Evolutionary conservation across 2,113 vertebrate genomes (phyloP).

Genomic region (Balaeniceps rex): DNA sequence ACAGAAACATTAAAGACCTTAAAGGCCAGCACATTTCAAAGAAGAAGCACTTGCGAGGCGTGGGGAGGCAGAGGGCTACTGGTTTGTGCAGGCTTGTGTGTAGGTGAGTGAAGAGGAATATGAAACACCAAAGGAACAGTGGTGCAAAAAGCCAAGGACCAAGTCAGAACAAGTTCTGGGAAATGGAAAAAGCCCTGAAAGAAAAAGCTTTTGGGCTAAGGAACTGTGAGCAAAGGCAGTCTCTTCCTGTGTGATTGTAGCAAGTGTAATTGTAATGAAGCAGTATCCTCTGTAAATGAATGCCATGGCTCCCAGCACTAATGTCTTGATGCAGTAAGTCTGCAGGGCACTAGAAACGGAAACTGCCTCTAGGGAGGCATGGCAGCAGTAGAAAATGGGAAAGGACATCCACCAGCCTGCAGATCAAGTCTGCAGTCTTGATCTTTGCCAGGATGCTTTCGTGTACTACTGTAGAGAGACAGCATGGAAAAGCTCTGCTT

Average conservation of each 20-base stretch:
- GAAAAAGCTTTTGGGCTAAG: background rate
- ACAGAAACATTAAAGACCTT: background rate
- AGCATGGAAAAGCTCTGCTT: background rate
- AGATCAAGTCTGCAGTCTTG: background rate
- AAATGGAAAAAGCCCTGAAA: background rate
- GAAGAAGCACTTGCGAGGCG: background rate
- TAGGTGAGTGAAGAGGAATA: background rate
- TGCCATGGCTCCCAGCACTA: background rate
- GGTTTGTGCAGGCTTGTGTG: background rate
- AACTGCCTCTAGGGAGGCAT: background rate
- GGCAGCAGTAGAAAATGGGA: background rate
- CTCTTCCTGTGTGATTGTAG: background rate
- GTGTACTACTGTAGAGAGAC: background rate
- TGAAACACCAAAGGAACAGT: background rate
- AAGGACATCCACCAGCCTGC: background rate
- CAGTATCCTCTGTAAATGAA: background rate
- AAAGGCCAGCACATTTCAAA: background rate
- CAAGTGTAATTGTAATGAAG: background rate
- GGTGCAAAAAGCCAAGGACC: background rate
- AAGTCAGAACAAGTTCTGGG: background rate
- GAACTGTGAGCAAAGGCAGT: background rate
- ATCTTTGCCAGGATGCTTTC: background rate
- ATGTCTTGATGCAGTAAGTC: background rate
- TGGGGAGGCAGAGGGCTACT: background rate
- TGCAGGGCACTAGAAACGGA: background rate